Evolutionary conservation across 1,140 invertebrate species (phyloP).

Genomic region (Piezodorus guildinii): DNA sequence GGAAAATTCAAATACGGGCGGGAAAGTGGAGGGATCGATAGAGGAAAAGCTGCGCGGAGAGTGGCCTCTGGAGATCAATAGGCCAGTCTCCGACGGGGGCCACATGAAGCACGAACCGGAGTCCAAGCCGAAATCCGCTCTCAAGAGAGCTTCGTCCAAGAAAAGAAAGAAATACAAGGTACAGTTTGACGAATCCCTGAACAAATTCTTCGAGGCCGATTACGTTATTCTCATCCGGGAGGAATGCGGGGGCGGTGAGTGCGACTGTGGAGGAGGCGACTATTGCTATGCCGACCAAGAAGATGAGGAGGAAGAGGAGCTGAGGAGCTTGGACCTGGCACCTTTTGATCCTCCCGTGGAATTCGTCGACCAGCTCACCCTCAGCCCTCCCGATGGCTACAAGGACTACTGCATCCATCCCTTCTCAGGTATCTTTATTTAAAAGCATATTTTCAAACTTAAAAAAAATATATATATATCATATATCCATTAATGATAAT

Average conservation of each 20-base stretch:
- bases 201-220: conserved; percentile 77
- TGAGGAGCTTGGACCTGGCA: conserved; percentile 2
- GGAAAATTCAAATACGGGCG: conserved; percentile 15
- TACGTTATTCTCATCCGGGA: conserved; percentile 76
- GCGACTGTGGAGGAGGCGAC: conserved; percentile 26
- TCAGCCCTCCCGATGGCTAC: conserved; percentile 75
- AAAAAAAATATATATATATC: too few relatives aligned
- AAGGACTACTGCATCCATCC: conserved; percentile 44
- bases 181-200: conserved; percentile 70
- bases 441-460: too few relatives aligned
- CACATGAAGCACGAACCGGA: conserved; percentile 10
- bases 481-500: too few relatives aligned
- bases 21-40: conserved; percentile 8
- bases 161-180: conserved; percentile 56
- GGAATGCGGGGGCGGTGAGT: conserved; percentile 61
- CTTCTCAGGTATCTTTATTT: neutral
- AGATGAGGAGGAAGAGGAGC: conserved; percentile 32
- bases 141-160: conserved; percentile 39
- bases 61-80: neutral
- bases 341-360: conserved; percentile 42
- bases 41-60: neutral
- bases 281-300: conserved; percentile 19
- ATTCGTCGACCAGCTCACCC: conserved; percentile 59
- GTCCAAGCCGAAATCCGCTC: conserved; percentile 37
- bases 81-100: conserved; percentile 11